phyloP scores from a whole-genome alignment of 2,113 vertebrate species.

The Melanocharis versteri region DNA sequence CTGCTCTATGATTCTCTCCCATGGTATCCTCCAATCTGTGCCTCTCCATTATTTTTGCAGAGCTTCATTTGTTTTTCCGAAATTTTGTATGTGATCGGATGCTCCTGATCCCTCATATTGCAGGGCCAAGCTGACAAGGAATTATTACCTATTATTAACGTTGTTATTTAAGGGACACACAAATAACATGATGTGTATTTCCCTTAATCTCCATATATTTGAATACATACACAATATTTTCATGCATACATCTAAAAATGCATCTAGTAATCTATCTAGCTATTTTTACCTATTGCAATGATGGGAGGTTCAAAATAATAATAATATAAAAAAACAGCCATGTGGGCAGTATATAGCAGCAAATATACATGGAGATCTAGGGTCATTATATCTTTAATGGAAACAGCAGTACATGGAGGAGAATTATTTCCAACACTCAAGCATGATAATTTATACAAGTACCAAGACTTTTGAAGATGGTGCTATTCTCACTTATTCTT shows the following conservation, averaged over 20 bases:
- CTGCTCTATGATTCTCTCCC: not conserved
- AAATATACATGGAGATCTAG: not conserved
- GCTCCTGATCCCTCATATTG: not conserved
- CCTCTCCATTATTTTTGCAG: not conserved
- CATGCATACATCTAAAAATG: not conserved
- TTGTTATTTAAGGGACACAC: not conserved
- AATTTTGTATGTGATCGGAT: accelerated
- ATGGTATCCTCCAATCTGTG: not conserved
- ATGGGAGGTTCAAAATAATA: not conserved
- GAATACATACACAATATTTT: not conserved
- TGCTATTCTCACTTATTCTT: not conserved
- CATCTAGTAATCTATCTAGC: not conserved
- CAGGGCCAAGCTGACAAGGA: not conserved
- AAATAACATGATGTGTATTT: not conserved
- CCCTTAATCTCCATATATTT: not conserved
- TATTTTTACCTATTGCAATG: not conserved
- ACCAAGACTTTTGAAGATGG: not conserved
- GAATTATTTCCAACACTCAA: not conserved
- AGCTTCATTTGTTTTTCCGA: not conserved
- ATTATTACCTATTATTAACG: not conserved
- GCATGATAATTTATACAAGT: not conserved
- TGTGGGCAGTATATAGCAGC: not conserved
- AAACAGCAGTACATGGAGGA: not conserved
- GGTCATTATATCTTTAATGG: not conserved
- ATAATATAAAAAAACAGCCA: not conserved